Evolutionary conservation across 2,113 vertebrate species (phyloP), one percentile per base, ranked within the genome.

Genomic region (Tricholaema leucomelas): DNA sequence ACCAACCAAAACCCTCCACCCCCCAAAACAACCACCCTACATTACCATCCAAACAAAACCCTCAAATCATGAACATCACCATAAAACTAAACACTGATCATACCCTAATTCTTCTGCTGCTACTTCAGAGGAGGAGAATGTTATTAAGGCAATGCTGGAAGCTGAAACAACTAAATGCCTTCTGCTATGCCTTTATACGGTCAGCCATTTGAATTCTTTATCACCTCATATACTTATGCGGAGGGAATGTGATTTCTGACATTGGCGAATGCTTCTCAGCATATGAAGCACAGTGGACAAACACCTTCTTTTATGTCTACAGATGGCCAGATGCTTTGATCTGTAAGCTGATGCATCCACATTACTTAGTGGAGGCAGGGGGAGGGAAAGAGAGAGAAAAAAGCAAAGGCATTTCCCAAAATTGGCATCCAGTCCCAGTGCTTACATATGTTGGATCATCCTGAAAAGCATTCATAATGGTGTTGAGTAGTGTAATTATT

Each of bases 391-490:
- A 75, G 36, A 72, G 24, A 56, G 59, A 76, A 90, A 91, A 89
- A 91, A 92, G 46, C 40, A 63, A 85, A 93, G 64, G 75, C 94
- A 30, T 10, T 93, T 93, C 89, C 75, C 75, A 82, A 87, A 96
- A 80, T 52, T 96, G 94, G 85, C 93, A 87, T 66, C 31, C 36
- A 85, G 91, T 93, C 94, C 36, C 75, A 82, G 79, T 36, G 70
- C 71, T 89, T 66, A 79, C 85, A 85, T 87, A 14, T 40, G 71
- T 44, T 93, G 94, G 94, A 95, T 91, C 91, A 96, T 93, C 94
- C 94, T 93, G 95, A 88, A 95, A 96, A 94, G 74, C 74, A 82
- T 87, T 95, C 35, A 5, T 94, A 61, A 79, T 86, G 69, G 73
- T 35, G 71, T 87, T 88, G 75, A 95, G 78, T 80, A 52, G 71